These are phyloP conservation scores for Arremon aurantiirostris DNA, from an alignment of 2,797 vertebrate species.

Conservation along the genomic window DNA sequence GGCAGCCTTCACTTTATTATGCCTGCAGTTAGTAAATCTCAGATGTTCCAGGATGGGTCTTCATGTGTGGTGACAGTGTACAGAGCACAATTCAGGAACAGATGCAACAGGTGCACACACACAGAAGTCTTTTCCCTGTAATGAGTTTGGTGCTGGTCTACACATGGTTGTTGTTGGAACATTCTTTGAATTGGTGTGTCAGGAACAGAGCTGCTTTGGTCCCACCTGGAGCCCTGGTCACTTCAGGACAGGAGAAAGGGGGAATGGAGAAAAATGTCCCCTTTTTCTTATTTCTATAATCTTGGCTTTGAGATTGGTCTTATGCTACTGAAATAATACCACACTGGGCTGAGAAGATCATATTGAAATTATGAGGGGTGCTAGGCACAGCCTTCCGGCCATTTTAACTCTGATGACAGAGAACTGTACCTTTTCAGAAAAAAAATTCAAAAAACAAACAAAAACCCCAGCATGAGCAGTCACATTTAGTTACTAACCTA, in stretches of 20 bases:
- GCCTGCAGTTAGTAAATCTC: not conserved
- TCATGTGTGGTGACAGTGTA: accelerated
- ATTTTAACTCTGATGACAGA: not conserved
- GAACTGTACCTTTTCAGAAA: not conserved
- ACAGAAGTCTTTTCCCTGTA: not conserved
- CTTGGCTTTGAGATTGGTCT: not conserved
- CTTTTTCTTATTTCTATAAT: not conserved
- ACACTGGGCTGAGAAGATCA: not conserved
- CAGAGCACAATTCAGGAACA: not conserved
- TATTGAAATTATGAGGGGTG: not conserved
- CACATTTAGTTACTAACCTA: not conserved
- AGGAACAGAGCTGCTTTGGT: not conserved
- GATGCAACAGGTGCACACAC: not conserved
- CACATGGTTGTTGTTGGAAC: not conserved
- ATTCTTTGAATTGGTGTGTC: not conserved
- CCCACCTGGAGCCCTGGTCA: not conserved
- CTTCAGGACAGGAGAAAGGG: accelerated
- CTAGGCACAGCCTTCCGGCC: not conserved
- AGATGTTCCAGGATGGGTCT: not conserved
- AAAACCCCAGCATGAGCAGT: not conserved
- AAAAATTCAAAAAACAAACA: not conserved
- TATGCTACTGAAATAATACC: not conserved
- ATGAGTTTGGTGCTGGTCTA: not conserved
- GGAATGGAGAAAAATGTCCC: not conserved
- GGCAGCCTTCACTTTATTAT: not conserved